phyloP scores from a whole-genome alignment of 2,888 invertebrate genomes.

The Apamea anceps region DNA sequence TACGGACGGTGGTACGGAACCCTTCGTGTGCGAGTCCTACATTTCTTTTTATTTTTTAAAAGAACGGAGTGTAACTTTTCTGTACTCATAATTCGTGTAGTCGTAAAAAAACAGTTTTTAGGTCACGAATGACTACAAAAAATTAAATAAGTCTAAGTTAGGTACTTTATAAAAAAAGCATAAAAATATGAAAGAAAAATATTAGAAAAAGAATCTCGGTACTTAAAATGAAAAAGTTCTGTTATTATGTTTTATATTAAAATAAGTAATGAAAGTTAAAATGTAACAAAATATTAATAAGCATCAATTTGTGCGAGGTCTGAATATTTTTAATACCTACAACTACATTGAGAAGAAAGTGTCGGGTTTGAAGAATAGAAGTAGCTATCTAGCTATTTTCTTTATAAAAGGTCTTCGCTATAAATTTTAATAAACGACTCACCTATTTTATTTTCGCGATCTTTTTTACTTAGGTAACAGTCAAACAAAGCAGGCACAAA shows the following conservation, averaged over 20 bases:
- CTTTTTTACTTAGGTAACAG: neutral
- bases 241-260: conserved; percentile 5
- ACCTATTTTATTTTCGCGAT: neutral
- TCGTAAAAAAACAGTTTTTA: neutral
- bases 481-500: no score
- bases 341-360: neutral
- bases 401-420: neutral
- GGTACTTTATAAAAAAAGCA: neutral
- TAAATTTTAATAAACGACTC: conserved; percentile 27
- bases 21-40: no score
- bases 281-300: conserved; percentile 13
- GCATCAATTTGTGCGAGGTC: conserved; percentile 4
- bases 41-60: neutral
- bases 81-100: neutral
- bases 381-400: neutral
- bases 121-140: no score
- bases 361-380: neutral
- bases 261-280: conserved; percentile 1
- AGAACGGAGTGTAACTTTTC: neutral
- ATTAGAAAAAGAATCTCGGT: neutral
- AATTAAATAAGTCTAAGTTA: neutral
- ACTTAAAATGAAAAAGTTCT: neutral
- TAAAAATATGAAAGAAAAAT: neutral
- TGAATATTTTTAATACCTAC: conserved; percentile 4
- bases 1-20: no score